A percentile compares a stretch with the other conserved stretches of the same genome.
phyloP scores from a whole-genome alignment of 2,797 vertebrate genomes.

The Vespertilio murinus region DNA sequence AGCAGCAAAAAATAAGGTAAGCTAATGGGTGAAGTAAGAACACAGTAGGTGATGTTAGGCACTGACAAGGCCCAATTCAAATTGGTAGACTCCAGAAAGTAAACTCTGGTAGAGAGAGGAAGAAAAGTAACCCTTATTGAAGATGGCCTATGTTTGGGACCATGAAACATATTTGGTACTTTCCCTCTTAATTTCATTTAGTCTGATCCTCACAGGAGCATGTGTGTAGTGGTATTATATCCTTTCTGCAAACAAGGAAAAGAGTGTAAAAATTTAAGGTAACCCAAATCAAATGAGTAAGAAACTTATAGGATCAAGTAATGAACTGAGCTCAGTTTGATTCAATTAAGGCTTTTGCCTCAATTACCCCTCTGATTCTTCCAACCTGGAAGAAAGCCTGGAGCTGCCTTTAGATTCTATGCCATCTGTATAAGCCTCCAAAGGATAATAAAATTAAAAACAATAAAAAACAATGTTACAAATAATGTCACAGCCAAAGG shows the following conservation, averaged over 20 bases:
- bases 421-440: not conserved
- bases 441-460: conserved; percentile 18
- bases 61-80: not conserved
- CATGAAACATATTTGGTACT: not conserved
- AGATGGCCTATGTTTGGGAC: not conserved
- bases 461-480: not conserved
- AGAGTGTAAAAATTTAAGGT: not conserved
- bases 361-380: not conserved
- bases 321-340: not conserved
- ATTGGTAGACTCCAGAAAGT: not conserved
- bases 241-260: conserved; percentile 44
- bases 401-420: not conserved
- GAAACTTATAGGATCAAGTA: conserved; percentile 8
- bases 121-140: not conserved
- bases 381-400: not conserved
- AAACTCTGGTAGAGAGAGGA: not conserved
- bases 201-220: not conserved
- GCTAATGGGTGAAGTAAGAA: not conserved
- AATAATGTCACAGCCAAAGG: not conserved
- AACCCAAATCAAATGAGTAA: not conserved
- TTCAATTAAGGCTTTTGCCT: not conserved
- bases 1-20: not conserved
- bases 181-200: conserved; percentile 27
- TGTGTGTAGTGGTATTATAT: not conserved
- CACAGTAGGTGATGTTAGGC: not conserved